A percentile compares a stretch with the other conserved stretches of the same genome.
phyloP scores from a whole-genome alignment of 2,888 invertebrate genomes.

The Hedychridium roseum region DNA sequence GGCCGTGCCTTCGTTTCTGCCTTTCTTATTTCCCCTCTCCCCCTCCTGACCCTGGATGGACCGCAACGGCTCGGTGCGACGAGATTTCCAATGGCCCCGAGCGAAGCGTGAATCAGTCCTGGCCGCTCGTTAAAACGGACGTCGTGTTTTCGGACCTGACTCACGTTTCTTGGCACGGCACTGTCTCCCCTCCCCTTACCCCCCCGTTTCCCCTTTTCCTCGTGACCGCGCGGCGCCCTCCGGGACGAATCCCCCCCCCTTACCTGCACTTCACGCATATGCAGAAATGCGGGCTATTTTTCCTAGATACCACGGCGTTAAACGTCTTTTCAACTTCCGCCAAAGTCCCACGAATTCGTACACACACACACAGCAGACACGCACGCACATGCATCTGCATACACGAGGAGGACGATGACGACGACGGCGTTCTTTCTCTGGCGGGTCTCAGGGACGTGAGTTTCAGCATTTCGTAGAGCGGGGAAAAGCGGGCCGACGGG shows the following conservation, averaged over 20 bases:
- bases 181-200: background rate
- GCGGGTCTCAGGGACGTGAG: no score
- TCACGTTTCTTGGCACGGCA: slow-evolving; percentile 24
- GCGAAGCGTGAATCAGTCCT: slow-evolving; percentile 22
- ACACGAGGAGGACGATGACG: slow-evolving; percentile 16
- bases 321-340: no score
- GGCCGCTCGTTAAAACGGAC: slow-evolving; percentile 21
- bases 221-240: no score
- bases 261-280: no score
- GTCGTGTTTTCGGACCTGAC: slow-evolving; percentile 28
- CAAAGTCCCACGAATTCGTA: slow-evolving; percentile 4
- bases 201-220: background rate
- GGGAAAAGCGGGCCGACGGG: slow-evolving; percentile 21
- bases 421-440: no score
- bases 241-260: no score
- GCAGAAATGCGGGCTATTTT: no score
- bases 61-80: slow-evolving; percentile 6
- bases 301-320: no score
- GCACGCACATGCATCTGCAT: slow-evolving; percentile 6
- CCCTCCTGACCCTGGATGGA: no score
- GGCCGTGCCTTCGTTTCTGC: background rate
- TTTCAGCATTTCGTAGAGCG: slow-evolving; percentile 27
- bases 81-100: background rate
- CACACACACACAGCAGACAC: background rate
- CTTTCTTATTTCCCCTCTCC: background rate